Evolutionary conservation across 2,888 invertebrate species (phyloP), one percentile per base, ranked within the genome.

Genomic region (Auanema freiburgensis): DNA sequence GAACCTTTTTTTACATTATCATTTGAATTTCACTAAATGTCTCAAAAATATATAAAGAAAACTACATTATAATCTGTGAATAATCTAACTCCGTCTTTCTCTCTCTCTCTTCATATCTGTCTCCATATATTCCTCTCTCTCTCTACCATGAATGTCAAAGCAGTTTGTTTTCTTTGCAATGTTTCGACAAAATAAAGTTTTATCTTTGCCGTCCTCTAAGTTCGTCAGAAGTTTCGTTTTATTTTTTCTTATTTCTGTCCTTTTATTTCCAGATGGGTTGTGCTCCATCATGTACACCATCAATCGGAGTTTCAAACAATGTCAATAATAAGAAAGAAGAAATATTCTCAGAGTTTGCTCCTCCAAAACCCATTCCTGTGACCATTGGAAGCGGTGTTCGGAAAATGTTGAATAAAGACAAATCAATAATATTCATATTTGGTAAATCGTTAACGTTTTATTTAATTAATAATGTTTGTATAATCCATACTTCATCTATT

Each of bases 371-470:
- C 25, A 71, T 74, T 60, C 69, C 71, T 1, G 69, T 74, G n/a
- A 57, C 62, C n/a, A 64, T 71, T 25, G 73, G 73, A 18, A 57
- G 58, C 1, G 63, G 67, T 2, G 58, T 71, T 12, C 33, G 62
- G 11, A 44, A 53, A 12, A 56, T 57, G 1, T 50, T 66, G 18
- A 60, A 50, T n/a, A 59, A 63, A 44, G 33, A 63, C 50, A 60
- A 72, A 25, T 58, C 72, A 1, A 67, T 80, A 57, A 71, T 80
- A 42, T 80, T 80, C 65, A 72, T 80, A 56, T 80, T 80, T 56
- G 80, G 80, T 80, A 53, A 64, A 76, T 65, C 16, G 4, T 50
- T 23, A n/a, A 43, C 14, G n/a, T 14, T 43, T 43, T 43, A 33
- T 33, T 33, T 8, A 33, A 33, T 33, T 33, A 33, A 33, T 33